Evolutionary conservation across 2,113 vertebrate species (phyloP).

Genomic region (Hystrix cristata): DNA sequence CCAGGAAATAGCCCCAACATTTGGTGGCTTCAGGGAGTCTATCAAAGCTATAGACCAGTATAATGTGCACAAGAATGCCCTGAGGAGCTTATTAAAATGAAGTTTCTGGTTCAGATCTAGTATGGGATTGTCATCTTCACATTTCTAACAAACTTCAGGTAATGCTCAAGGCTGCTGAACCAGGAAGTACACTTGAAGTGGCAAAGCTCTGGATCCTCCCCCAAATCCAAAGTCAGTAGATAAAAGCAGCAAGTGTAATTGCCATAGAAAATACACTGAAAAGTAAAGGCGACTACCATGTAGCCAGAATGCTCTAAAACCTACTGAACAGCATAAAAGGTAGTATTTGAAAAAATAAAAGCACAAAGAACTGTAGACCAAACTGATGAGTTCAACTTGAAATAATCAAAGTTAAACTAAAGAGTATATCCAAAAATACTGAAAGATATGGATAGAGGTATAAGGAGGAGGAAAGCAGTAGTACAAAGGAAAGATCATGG

Average conservation of each 20-base stretch:
- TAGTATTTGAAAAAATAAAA: neutral
- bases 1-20: neutral
- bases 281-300: neutral
- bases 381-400: neutral
- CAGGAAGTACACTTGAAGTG: neutral
- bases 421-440: neutral
- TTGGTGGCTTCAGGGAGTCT: neutral
- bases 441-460: neutral
- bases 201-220: neutral
- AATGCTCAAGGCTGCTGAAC: neutral
- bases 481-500: neutral
- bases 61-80: neutral
- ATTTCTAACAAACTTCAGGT: neutral
- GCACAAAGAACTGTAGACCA: neutral
- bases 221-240: neutral
- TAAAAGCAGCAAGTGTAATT: neutral
- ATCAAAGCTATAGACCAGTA: neutral
- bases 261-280: neutral
- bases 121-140: neutral
- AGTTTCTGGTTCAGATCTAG: neutral
- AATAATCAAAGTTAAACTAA: neutral
- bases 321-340: neutral
- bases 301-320: neutral
- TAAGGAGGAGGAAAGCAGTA: neutral
- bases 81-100: conserved; percentile 5